Conservation (phyloP, 2,113 vertebrate species). For the Onychostruthus taczanowskii region DNA sequence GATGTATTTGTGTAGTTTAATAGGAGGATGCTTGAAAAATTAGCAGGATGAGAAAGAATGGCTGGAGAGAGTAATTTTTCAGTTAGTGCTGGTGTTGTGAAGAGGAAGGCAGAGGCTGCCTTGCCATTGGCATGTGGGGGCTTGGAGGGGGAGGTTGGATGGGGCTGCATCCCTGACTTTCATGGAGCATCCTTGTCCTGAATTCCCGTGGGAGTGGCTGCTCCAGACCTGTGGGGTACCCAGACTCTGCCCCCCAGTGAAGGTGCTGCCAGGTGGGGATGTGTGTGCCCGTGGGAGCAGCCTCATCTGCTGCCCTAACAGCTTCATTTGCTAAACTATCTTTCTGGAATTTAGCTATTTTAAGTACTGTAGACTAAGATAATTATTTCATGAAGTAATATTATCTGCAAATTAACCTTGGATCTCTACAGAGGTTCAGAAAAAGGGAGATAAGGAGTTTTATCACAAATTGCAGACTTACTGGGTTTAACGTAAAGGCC, state of each 20-base stretch:
- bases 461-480: conserved; percentile 64
- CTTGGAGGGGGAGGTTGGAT: not conserved
- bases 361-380: conserved; percentile 40
- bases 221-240: not conserved
- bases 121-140: not conserved
- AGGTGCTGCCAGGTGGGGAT: not conserved
- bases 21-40: conserved; percentile 45
- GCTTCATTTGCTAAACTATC: not conserved
- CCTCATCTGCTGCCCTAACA: not conserved
- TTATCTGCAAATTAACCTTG: conserved; percentile 64
- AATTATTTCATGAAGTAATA: conserved; percentile 66
- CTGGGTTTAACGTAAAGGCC: conserved; percentile 60
- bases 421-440: conserved; percentile 46
- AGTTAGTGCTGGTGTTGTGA: not conserved
- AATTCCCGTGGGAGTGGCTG: not conserved
- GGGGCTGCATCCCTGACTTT: not conserved
- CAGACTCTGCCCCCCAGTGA: not conserved
- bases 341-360: conserved; percentile 32
- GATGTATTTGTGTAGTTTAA: conserved; percentile 56
- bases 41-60: conserved; percentile 26
- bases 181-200: not conserved
- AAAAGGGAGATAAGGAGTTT: conserved; percentile 60
- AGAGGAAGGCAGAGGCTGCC: not conserved
- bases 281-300: not conserved
- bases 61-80: not conserved